These are phyloP conservation scores for Penaeus vannamei DNA, from an alignment of 1,140 invertebrate species.

Conservation along the genomic window DNA sequence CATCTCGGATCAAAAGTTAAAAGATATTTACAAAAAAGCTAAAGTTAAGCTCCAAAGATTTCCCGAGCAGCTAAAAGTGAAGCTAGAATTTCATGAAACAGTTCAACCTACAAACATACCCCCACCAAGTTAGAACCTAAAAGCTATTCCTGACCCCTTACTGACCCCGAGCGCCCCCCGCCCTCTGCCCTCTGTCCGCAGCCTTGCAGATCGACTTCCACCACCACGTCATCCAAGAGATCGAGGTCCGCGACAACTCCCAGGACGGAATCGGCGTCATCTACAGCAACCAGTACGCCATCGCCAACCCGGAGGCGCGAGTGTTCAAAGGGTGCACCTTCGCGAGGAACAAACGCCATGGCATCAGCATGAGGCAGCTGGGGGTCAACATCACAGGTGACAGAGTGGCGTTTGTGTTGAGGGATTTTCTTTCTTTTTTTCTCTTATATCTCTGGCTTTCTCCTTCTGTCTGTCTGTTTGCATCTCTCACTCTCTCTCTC, in stretches of 20 bases:
- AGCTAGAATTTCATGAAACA: no score
- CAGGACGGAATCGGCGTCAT: slow-evolving; percentile 90
- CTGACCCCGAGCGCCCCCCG: background rate
- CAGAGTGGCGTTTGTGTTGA: slow-evolving; percentile 1
- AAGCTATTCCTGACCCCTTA: no score
- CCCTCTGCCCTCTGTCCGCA: slow-evolving; percentile 68
- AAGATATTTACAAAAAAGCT: no score
- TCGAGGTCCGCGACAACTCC: slow-evolving; percentile 85
- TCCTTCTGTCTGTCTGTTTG: background rate
- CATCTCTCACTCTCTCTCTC: background rate
- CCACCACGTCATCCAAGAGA: slow-evolving; percentile 88
- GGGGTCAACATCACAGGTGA: slow-evolving; percentile 83
- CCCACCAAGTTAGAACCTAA: no score
- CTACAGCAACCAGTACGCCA: slow-evolving; percentile 90
- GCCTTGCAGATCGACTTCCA: slow-evolving; percentile 97
- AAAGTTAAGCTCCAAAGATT: no score
- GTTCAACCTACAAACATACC: no score
- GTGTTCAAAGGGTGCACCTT: slow-evolving; percentile 91
- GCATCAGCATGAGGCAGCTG: slow-evolving; percentile 89
- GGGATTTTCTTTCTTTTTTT: background rate
- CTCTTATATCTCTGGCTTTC: background rate
- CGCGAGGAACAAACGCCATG: slow-evolving; percentile 87
- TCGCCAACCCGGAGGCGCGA: slow-evolving; percentile 82
- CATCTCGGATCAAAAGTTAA: no score
- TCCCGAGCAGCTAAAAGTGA: no score